These are phyloP conservation scores for Armadillidium nasatum DNA, from an alignment of 1,140 invertebrate genomes.

Conservation along the genomic window DNA sequence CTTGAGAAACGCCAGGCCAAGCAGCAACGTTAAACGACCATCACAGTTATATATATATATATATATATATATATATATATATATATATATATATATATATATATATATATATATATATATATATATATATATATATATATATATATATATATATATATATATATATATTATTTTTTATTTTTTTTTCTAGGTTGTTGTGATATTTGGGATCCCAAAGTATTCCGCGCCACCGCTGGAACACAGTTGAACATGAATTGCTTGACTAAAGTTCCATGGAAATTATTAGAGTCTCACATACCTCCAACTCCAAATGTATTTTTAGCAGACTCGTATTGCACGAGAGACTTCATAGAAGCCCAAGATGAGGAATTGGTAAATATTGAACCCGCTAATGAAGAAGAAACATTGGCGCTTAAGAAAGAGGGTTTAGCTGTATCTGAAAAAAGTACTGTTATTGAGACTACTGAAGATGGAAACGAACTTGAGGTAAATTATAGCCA, in stretches of 20 bases:
- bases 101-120: too few relatives aligned
- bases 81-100: too few relatives aligned
- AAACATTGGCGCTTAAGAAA: conserved; percentile 19
- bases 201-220: conserved; percentile 81
- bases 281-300: conserved; percentile 56
- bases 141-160: conserved; percentile 13
- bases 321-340: conserved; percentile 57
- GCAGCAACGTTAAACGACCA: too few relatives aligned
- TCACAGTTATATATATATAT: too few relatives aligned
- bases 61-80: too few relatives aligned
- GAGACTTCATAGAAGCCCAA: conserved; percentile 14
- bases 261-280: conserved; percentile 61
- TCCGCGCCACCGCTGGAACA: conserved; percentile 71
- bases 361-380: neutral
- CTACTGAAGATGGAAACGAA: conserved; percentile 45
- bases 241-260: conserved; percentile 73
- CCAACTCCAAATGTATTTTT: conserved; percentile 60
- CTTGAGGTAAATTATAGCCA: conserved; percentile 44
- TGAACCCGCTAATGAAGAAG: neutral
- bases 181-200: conserved; percentile 69
- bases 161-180: neutral
- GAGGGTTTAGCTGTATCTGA: conserved; percentile 53
- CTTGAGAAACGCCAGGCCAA: too few relatives aligned
- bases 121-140: conserved; percentile 14
- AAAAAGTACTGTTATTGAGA: conserved; percentile 37